Conservation (phyloP, 2,888 invertebrate genomes). For the Linyphia triangularis region DNA sequence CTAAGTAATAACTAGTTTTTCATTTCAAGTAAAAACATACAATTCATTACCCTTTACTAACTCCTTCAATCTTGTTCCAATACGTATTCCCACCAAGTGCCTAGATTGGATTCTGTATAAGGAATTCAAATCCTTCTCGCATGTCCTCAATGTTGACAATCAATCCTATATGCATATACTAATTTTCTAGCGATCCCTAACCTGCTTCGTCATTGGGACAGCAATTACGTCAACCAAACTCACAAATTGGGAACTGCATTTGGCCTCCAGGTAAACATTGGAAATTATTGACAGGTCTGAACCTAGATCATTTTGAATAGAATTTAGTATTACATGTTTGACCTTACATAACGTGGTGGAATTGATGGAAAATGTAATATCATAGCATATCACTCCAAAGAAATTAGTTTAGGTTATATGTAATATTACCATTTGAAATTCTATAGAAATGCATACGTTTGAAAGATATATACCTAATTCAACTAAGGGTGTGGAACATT, state of each 20-base stretch:
- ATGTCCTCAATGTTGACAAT: neutral
- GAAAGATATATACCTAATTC: too few relatives aligned
- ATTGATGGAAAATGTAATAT: neutral
- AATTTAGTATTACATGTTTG: neutral
- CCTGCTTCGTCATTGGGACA: neutral
- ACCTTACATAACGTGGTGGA: neutral
- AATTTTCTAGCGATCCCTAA: neutral
- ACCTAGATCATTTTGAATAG: neutral
- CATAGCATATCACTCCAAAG: neutral
- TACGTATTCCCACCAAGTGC: too few relatives aligned
- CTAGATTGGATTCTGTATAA: too few relatives aligned
- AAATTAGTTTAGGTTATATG: neutral
- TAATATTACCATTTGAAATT: too few relatives aligned
- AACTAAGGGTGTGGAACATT: too few relatives aligned
- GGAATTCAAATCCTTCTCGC: neutral
- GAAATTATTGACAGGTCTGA: neutral
- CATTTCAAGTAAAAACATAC: too few relatives aligned
- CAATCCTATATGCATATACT: neutral
- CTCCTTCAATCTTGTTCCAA: too few relatives aligned
- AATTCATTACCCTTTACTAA: too few relatives aligned
- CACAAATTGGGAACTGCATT: neutral
- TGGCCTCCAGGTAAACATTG: neutral
- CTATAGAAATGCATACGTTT: too few relatives aligned
- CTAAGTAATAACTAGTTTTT: too few relatives aligned
- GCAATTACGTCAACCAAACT: neutral